Evolutionary conservation across 2,113 vertebrate species (phyloP).

Genomic region (Mellivora capensis): DNA sequence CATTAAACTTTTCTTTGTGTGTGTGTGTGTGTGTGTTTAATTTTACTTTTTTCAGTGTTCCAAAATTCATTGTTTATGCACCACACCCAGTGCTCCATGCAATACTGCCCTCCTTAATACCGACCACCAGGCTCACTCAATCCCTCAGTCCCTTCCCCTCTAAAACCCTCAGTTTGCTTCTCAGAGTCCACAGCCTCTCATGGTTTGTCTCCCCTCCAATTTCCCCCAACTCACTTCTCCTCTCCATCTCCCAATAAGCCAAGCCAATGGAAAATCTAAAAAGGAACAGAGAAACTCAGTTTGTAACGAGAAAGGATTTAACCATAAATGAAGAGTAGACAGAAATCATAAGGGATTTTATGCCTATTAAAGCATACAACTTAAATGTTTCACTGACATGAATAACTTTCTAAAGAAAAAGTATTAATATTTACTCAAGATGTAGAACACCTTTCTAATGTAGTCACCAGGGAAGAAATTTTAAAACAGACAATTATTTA

Average conservation of each 20-base stretch:
- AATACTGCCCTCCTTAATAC: too few species aligned
- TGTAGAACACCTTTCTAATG: conserved; percentile 26
- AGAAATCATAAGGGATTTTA: neutral
- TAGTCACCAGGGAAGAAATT: conserved; percentile 15
- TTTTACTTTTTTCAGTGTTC: too few species aligned
- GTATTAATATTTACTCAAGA: conserved; percentile 3
- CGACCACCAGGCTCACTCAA: too few species aligned
- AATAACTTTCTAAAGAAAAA: neutral
- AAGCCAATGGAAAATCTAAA: neutral
- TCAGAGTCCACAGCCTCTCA: too few species aligned
- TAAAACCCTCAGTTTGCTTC: too few species aligned
- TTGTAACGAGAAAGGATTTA: conserved; percentile 8
- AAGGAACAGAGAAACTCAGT: neutral
- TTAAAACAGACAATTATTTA: conserved; percentile 42
- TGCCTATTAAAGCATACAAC: neutral
- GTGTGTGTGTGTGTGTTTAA: too few species aligned
- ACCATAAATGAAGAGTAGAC: neutral
- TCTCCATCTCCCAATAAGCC: neutral
- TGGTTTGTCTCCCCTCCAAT: too few species aligned
- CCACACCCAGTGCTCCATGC: too few species aligned
- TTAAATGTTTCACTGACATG: neutral
- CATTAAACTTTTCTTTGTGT: neutral
- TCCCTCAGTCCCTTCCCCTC: too few species aligned
- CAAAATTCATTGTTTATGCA: too few species aligned
- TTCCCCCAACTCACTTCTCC: too few species aligned